These are phyloP conservation scores for Micropoecilia bifurca DNA, from an alignment of 2,797 vertebrate species.

Conservation along the genomic window DNA sequence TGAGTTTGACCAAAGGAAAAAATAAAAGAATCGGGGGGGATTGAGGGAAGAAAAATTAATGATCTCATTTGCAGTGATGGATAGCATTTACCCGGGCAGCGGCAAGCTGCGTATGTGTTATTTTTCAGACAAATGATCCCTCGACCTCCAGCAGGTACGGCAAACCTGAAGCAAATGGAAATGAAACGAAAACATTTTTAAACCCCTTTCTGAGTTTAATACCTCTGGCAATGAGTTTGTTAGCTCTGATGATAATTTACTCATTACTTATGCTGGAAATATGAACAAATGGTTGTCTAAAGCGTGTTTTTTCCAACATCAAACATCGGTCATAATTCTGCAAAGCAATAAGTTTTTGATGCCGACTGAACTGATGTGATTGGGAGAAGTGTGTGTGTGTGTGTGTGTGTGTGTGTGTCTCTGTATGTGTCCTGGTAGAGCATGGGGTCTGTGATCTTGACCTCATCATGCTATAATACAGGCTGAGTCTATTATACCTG, in stretches of 20 bases:
- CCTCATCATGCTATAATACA: slow-evolving; percentile 1
- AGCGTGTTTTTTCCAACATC: neutral
- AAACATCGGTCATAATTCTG: neutral
- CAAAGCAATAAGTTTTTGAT: neutral
- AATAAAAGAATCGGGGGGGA: neutral
- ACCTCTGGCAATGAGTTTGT: neutral
- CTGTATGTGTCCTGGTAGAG: neutral
- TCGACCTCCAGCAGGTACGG: slow-evolving; percentile 27
- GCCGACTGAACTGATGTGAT: neutral
- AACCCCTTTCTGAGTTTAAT: neutral
- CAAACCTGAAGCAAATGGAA: slow-evolving; percentile 13
- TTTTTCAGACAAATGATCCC: slow-evolving; percentile 25
- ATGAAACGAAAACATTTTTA: neutral
- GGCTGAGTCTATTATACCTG: slow-evolving; percentile 5
- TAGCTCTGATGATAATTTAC: neutral
- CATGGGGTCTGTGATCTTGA: neutral
- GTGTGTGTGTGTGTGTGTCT: too few relatives aligned
- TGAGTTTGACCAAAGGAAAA: slow-evolving; percentile 13
- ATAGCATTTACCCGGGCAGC: slow-evolving; percentile 25
- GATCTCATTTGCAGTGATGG: slow-evolving; percentile 30
- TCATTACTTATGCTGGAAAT: neutral
- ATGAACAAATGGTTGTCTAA: neutral
- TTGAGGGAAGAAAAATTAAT: slow-evolving; percentile 2
- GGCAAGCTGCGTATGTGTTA: slow-evolving; percentile 9
- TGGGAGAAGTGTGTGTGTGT: too few relatives aligned